Conservation (phyloP, 2,888 invertebrate genomes). For the Acleris literana region DNA sequence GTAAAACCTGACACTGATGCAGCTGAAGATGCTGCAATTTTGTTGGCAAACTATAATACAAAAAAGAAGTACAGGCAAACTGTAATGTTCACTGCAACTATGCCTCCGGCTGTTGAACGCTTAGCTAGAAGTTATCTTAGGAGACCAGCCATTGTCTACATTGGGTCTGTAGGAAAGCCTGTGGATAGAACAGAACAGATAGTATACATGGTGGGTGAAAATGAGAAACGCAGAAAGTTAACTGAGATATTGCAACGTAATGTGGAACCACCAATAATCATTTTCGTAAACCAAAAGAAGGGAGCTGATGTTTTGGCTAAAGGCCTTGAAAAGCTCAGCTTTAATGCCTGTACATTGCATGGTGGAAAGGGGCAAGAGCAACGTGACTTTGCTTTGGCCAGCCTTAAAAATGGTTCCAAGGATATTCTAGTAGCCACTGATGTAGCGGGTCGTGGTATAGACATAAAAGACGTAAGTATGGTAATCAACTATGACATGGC, state of each 20-base stretch:
- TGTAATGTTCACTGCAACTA: slow-evolving; percentile 99
- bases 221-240: slow-evolving; percentile 97
- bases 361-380: slow-evolving; percentile 99
- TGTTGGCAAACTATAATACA: slow-evolving; percentile 96
- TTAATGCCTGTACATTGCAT: slow-evolving; percentile 98
- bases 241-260: slow-evolving; percentile 94
- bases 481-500: slow-evolving; percentile 99
- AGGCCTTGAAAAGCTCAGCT: slow-evolving; percentile 97
- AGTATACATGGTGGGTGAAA: slow-evolving; percentile 96
- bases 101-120: slow-evolving; percentile 99
- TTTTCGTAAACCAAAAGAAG: slow-evolving; percentile 99
- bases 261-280: slow-evolving; percentile 98
- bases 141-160: slow-evolving; percentile 98
- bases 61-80: slow-evolving; percentile 99
- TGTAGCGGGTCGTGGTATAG: slow-evolving; percentile 99
- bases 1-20: slow-evolving; percentile 99
- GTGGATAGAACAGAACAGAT: slow-evolving; percentile 99
- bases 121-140: slow-evolving; percentile 97
- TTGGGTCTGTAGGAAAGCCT: slow-evolving; percentile 98
- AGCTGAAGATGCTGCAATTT: slow-evolving; percentile 95
- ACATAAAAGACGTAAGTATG: slow-evolving; percentile 99
- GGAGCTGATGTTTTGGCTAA: slow-evolving; percentile 99
- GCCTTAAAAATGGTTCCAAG: slow-evolving; percentile 97
- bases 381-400: slow-evolving; percentile 98
- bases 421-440: slow-evolving; percentile 99